A percentile compares a stretch with the other conserved stretches of the same genome.
These are phyloP conservation scores for Linnaemya vulpina DNA, from an alignment of 2,888 invertebrate species.

Conservation along the genomic window DNA sequence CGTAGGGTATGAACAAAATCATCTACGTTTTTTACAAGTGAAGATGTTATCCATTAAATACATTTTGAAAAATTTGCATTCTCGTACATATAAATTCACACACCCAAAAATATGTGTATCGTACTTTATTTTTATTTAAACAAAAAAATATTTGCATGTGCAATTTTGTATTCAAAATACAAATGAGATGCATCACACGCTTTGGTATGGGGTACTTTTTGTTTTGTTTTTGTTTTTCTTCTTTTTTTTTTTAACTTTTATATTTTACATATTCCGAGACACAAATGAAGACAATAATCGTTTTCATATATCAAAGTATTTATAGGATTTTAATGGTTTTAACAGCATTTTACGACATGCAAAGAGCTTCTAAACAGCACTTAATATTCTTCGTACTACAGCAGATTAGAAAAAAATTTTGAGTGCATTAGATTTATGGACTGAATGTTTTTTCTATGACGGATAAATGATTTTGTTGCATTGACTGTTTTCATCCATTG, in stretches of 20 bases:
- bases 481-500: slow-evolving; percentile 11
- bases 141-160: slow-evolving; percentile 56
- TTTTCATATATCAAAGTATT: slow-evolving; percentile 57
- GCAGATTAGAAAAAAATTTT: neutral
- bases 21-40: neutral
- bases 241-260: neutral
- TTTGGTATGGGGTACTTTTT: slow-evolving; percentile 52
- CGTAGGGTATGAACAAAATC: slow-evolving; percentile 14
- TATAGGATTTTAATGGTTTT: slow-evolving; percentile 50
- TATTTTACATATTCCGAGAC: slow-evolving; percentile 30
- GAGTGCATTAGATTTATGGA: neutral
- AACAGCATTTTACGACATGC: neutral
- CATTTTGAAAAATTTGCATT: slow-evolving; percentile 41
- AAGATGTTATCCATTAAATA: slow-evolving; percentile 48
- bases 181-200: slow-evolving; percentile 46
- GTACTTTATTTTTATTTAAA: slow-evolving; percentile 28
- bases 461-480: neutral
- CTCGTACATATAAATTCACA: slow-evolving; percentile 27
- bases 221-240: neutral
- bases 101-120: slow-evolving; percentile 50
- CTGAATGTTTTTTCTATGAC: neutral
- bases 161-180: slow-evolving; percentile 44
- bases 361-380: slow-evolving; percentile 18
- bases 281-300: slow-evolving; percentile 36
- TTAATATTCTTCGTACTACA: neutral